These are phyloP conservation scores for Linepithema humile DNA, from an alignment of 1,140 invertebrate species.

Conservation along the genomic window DNA sequence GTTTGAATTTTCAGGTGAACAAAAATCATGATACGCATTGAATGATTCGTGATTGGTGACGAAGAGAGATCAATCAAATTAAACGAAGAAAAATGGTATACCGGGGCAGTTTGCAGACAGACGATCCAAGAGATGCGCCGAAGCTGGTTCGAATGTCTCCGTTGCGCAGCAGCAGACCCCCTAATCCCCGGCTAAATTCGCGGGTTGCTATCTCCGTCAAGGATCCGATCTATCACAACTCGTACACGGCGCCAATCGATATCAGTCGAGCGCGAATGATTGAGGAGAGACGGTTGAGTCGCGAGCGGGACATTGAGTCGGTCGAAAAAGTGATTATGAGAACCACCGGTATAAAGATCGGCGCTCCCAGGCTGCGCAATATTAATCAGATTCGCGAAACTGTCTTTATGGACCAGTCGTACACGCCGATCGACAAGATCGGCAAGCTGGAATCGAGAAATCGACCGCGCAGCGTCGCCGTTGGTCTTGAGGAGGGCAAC, in stretches of 20 bases:
- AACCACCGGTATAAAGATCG: constrained; percentile 73
- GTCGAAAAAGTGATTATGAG: constrained; percentile 74
- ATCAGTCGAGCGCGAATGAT: constrained; percentile 72
- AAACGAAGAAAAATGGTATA: constrained; percentile 72
- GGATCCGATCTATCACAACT: constrained; percentile 45
- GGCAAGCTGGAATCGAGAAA: constrained; percentile 30
- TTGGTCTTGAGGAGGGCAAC: constrained; percentile 28
- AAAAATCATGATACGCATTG: neutral
- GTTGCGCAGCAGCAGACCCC: constrained; percentile 67
- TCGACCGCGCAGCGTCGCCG: constrained; percentile 53
- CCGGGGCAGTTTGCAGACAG: constrained; percentile 75
- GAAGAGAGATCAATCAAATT: neutral
- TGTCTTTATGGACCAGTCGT: constrained; percentile 65
- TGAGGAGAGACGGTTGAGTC: constrained; percentile 72
- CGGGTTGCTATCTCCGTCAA: constrained; percentile 34
- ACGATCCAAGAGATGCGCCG: constrained; percentile 75
- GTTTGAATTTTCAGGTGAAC: constrained; percentile 5
- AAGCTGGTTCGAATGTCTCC: constrained; percentile 75
- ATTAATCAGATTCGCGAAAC: constrained; percentile 80
- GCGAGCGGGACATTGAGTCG: constrained; percentile 75
- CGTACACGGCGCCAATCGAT: constrained; percentile 67
- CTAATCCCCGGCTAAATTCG: constrained; percentile 8
- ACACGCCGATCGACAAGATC: constrained; percentile 55
- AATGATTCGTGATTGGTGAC: neutral
- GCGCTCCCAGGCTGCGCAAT: constrained; percentile 76